These are phyloP conservation scores for Orchestes rusci DNA, from an alignment of 2,888 invertebrate species.

Conservation along the genomic window DNA sequence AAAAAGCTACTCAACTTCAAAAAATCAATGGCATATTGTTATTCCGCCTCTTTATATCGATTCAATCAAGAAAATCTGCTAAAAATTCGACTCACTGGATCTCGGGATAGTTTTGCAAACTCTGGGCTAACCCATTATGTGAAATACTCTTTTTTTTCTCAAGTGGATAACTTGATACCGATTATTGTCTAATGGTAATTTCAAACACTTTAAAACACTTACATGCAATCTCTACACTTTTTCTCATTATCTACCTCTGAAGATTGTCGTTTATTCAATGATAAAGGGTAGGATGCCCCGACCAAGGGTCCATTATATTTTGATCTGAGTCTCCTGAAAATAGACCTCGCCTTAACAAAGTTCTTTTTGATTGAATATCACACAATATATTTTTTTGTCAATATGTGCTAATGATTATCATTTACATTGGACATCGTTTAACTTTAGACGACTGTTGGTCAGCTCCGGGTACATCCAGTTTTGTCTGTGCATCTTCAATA, in stretches of 20 bases:
- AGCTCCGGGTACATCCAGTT: too few species aligned
- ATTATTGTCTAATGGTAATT: too few species aligned
- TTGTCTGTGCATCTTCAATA: constrained; percentile 13
- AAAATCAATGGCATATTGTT: too few species aligned
- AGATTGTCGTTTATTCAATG: constrained; percentile 6
- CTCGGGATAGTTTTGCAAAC: too few species aligned
- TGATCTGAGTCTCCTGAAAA: neutral
- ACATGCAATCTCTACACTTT: constrained; percentile 9
- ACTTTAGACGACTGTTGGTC: constrained; percentile 3
- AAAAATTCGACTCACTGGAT: too few species aligned
- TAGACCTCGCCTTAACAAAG: neutral
- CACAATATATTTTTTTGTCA: too few species aligned
- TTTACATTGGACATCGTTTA: constrained; percentile 11
- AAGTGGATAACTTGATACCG: too few species aligned
- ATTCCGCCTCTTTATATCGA: neutral
- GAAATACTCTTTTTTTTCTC: too few species aligned
- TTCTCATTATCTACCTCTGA: constrained; percentile 1
- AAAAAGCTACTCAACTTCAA: too few species aligned
- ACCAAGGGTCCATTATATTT: too few species aligned
- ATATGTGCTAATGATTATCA: neutral
- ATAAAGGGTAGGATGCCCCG: neutral
- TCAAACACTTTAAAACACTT: constrained; percentile 2
- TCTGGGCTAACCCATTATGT: too few species aligned
- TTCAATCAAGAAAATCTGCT: neutral
- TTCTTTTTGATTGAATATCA: too few species aligned